These are phyloP conservation scores for Spatulosminthurus flaviceps DNA, from an alignment of 2,888 invertebrate species.

Conservation along the genomic window DNA sequence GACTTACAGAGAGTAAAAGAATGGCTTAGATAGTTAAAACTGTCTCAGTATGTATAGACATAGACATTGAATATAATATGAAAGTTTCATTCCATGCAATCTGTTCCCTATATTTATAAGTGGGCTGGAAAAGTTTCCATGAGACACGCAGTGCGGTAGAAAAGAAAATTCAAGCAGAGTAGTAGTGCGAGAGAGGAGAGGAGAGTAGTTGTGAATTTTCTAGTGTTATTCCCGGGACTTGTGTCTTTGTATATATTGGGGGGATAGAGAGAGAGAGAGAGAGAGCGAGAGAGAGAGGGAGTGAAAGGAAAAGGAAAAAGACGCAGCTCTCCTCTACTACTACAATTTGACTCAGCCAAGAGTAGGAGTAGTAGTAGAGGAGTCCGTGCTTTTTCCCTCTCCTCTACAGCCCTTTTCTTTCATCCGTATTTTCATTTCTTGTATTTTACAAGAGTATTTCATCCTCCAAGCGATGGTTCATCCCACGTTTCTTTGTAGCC, in stretches of 20 bases:
- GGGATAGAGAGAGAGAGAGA: background rate
- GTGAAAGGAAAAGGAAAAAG: background rate
- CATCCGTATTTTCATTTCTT: slow-evolving; percentile 5
- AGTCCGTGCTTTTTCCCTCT: too few relatives aligned
- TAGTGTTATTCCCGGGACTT: slow-evolving; percentile 21
- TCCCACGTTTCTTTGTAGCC: background rate
- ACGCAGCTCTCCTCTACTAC: background rate
- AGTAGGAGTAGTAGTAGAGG: too few relatives aligned
- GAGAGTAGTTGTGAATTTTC: background rate
- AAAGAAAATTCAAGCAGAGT: slow-evolving; percentile 28
- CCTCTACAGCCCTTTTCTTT: background rate
- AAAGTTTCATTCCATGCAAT: slow-evolving; percentile 6
- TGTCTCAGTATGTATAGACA: background rate
- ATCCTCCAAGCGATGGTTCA: background rate
- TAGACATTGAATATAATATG: background rate
- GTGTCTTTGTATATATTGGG: background rate
- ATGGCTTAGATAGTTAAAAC: slow-evolving; percentile 9
- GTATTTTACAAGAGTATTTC: slow-evolving; percentile 7
- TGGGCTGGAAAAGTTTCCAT: slow-evolving; percentile 28
- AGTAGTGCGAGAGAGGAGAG: background rate
- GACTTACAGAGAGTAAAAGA: slow-evolving; percentile 1
- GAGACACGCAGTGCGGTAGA: slow-evolving; percentile 48
- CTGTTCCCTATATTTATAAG: slow-evolving; percentile 22
- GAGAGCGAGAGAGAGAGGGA: background rate
- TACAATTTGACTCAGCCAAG: background rate